Conservation (phyloP, 2,113 vertebrate genomes). For the Protomyctophum bolini region DNA sequence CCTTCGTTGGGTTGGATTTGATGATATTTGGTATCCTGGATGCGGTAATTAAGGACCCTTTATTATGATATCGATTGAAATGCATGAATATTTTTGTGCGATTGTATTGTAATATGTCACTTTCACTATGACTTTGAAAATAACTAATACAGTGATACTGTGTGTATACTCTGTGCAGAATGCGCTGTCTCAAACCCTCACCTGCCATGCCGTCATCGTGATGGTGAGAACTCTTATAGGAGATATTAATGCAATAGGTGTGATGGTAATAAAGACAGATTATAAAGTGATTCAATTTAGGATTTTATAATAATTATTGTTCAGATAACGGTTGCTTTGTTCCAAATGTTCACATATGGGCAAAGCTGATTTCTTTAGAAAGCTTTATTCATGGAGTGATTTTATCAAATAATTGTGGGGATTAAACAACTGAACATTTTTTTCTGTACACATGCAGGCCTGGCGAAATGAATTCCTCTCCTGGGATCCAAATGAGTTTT, state of each 20-base stretch:
- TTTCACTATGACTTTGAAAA: neutral
- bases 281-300: too few relatives aligned
- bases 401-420: too few relatives aligned
- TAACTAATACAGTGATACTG: too few relatives aligned
- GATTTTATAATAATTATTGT: neutral
- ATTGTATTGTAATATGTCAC: too few relatives aligned
- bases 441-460: conserved; percentile 34
- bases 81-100: too few relatives aligned
- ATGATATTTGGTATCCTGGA: conserved; percentile 69
- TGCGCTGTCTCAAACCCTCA: conserved; percentile 61
- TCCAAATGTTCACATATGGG: too few relatives aligned
- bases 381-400: too few relatives aligned
- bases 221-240: conserved; percentile 41
- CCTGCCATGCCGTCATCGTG: conserved; percentile 26
- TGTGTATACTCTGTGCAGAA: conserved; percentile 59
- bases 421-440: neutral
- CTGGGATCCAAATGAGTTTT: conserved; percentile 60
- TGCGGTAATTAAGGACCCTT: conserved; percentile 63
- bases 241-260: too few relatives aligned
- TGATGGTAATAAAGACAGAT: neutral
- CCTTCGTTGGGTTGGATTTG: conserved; percentile 64
- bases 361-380: too few relatives aligned
- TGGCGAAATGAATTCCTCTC: conserved; percentile 67
- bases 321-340: too few relatives aligned
- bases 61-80: too few relatives aligned